phyloP scores from a whole-genome alignment of 2,888 invertebrate genomes.

The Dexiosoma caninum region DNA sequence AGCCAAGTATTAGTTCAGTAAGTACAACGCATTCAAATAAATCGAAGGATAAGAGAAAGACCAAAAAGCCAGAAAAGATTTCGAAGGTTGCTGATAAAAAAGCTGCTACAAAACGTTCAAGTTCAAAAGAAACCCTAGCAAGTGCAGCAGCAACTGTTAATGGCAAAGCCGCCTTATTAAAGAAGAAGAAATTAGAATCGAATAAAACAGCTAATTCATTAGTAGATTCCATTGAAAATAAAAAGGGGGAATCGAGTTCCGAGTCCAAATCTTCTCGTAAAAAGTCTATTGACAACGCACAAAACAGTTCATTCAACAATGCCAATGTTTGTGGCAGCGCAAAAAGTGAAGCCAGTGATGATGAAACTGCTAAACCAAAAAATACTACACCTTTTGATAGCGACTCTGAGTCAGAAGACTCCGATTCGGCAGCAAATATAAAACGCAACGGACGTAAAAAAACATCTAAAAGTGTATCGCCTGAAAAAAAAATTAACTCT shows the following conservation, averaged over 20 bases:
- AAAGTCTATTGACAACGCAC: constrained; percentile 48
- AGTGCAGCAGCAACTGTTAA: constrained; percentile 64
- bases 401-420: constrained; percentile 73
- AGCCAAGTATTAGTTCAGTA: constrained; percentile 88
- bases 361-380: constrained; percentile 67
- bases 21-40: constrained; percentile 82
- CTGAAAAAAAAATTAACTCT: constrained; percentile 62
- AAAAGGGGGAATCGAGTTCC: constrained; percentile 23
- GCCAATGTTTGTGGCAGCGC: constrained; percentile 59
- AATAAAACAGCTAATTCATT: constrained; percentile 19
- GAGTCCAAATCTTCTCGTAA: constrained; percentile 64
- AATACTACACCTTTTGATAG: constrained; percentile 67
- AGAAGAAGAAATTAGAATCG: constrained; percentile 62
- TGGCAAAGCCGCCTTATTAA: constrained; percentile 66
- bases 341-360: constrained; percentile 71
- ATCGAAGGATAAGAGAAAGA: constrained; percentile 66
- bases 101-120: constrained; percentile 67
- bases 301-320: constrained; percentile 45
- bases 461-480: constrained; percentile 64
- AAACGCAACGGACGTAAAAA: constrained; percentile 72
- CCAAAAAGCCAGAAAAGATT: constrained; percentile 73
- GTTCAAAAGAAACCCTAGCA: constrained; percentile 39
- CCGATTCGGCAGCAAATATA: constrained; percentile 74
- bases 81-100: constrained; percentile 69
- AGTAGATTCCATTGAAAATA: constrained; percentile 42